Percentiles rank a stretch among this genome's conserved stretches.
Evolutionary conservation across 2,797 vertebrate species (phyloP).

Genomic region (Lacerta bilineata): DNA sequence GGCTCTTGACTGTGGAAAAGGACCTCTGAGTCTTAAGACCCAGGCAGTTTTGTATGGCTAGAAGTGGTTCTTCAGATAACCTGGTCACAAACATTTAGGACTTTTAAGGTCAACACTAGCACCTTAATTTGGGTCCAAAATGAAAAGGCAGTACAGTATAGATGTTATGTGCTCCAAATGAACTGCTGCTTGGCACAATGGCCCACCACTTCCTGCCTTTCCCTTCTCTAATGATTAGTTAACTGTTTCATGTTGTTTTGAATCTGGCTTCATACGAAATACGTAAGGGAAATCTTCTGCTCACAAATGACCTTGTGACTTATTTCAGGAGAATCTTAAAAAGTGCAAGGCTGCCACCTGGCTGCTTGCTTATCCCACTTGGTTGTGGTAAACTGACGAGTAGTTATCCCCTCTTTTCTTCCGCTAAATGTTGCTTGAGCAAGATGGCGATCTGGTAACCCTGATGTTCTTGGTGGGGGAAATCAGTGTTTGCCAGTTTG

Average conservation of each 20-base stretch:
- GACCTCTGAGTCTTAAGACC: neutral
- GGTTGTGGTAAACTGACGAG: neutral
- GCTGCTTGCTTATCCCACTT: neutral
- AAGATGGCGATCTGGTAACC: neutral
- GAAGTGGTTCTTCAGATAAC: neutral
- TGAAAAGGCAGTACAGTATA: too few species aligned
- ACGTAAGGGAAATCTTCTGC: neutral
- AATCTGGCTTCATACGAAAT: neutral
- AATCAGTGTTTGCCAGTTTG: neutral
- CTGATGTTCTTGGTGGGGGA: neutral
- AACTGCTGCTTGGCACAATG: too few species aligned
- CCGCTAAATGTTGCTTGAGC: neutral
- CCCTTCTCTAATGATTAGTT: too few species aligned
- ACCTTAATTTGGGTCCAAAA: too few species aligned
- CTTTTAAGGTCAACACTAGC: too few species aligned
- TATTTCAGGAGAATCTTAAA: neutral
- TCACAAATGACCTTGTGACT: neutral
- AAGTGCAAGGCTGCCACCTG: constrained; percentile 15
- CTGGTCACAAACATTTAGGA: neutral
- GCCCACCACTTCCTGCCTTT: too few species aligned
- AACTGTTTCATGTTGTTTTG: neutral
- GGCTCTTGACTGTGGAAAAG: neutral
- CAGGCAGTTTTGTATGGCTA: neutral
- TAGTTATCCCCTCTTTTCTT: neutral
- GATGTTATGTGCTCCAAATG: too few species aligned